Evolutionary conservation across 2,113 vertebrate species (phyloP).

Genomic region (Corapipo altera): DNA sequence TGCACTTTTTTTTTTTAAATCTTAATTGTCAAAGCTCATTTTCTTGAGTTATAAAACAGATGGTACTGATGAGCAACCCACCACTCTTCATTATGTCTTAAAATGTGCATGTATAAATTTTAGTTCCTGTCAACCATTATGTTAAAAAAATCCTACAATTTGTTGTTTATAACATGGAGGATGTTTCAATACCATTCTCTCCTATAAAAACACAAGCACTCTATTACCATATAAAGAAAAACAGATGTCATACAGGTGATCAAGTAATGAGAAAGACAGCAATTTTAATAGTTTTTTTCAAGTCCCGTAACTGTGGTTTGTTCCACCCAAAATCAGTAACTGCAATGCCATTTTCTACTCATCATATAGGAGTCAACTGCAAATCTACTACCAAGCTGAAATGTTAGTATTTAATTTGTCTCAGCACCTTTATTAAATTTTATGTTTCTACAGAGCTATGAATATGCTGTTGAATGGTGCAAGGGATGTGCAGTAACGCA

Average conservation of each 20-base stretch:
- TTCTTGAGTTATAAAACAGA: background rate
- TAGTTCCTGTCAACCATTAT: background rate
- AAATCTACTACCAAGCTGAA: background rate
- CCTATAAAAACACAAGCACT: background rate
- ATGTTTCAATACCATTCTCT: background rate
- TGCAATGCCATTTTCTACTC: background rate
- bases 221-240: background rate
- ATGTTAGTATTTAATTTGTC: background rate
- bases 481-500: background rate
- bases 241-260: background rate
- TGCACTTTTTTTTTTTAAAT: background rate
- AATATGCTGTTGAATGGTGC: background rate
- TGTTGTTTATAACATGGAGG: background rate
- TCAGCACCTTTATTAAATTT: background rate
- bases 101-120: background rate
- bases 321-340: background rate
- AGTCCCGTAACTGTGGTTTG: background rate
- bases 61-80: rapidly evolving
- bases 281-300: background rate
- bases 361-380: background rate
- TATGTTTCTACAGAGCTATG: background rate
- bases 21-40: background rate
- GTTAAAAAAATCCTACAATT: background rate
- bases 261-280: background rate
- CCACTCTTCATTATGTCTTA: background rate